Evolutionary conservation across 2,113 vertebrate genomes (phyloP).

Genomic region (Anhinga rufa): DNA sequence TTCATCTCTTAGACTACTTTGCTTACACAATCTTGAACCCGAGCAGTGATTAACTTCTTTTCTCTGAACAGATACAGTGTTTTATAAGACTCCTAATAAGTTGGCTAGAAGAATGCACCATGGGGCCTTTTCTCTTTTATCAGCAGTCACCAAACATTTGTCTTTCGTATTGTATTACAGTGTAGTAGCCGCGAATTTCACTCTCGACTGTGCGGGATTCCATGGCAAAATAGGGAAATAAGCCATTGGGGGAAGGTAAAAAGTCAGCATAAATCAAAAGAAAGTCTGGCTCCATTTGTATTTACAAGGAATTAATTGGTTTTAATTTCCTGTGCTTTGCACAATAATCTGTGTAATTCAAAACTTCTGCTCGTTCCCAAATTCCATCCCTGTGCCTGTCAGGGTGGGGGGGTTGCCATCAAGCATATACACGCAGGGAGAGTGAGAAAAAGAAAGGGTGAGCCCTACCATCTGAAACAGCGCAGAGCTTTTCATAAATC

Average conservation of each 20-base stretch:
- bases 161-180: conserved; percentile 28
- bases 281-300: conserved; percentile 51
- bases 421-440: not conserved
- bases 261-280: conserved; percentile 45
- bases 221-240: not conserved
- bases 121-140: conserved; percentile 41
- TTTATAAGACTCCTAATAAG: conserved; percentile 20
- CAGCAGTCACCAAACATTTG: conserved; percentile 51
- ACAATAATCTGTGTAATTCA: conserved; percentile 40
- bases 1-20: conserved; percentile 23
- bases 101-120: conserved; percentile 2
- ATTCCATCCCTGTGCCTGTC: not conserved
- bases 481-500: not conserved
- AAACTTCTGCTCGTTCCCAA: conserved; percentile 30
- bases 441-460: not conserved
- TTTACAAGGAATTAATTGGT: conserved; percentile 69
- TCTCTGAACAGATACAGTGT: conserved; percentile 20
- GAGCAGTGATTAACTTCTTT: conserved; percentile 15
- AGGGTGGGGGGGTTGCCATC: not conserved
- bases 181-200: not conserved
- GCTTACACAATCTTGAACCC: conserved; percentile 43
- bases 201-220: not conserved
- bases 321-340: conserved; percentile 68
- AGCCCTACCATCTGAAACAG: not conserved
- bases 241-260: conserved; percentile 3